Evolutionary conservation across 2,888 invertebrate species (phyloP).

Genomic region (Sesia bembeciformis): DNA sequence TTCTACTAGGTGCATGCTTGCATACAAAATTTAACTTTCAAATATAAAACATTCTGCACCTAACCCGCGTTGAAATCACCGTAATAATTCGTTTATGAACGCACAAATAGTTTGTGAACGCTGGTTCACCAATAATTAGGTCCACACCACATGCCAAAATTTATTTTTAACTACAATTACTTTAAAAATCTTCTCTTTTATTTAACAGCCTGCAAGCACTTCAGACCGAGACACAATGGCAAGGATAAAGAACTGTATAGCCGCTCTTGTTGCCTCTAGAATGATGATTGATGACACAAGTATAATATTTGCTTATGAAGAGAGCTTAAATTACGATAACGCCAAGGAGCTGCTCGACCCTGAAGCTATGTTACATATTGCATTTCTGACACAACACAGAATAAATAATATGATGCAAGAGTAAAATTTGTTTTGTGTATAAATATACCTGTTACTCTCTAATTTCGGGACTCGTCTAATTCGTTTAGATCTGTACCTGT

Average conservation of each 20-base stretch:
- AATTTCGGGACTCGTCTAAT: too few species aligned
- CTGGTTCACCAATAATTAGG: too few species aligned
- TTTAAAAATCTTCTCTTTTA: not conserved
- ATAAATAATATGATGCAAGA: conserved; percentile 62
- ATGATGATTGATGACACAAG: conserved; percentile 95
- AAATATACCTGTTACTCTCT: not conserved
- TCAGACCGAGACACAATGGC: conserved; percentile 90
- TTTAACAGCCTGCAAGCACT: conserved; percentile 77
- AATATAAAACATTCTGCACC: too few species aligned
- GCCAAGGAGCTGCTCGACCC: conserved; percentile 87
- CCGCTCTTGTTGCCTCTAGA: conserved; percentile 88
- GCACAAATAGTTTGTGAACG: too few species aligned
- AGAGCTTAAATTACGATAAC: conserved; percentile 84
- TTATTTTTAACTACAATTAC: too few species aligned
- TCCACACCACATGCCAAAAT: too few species aligned
- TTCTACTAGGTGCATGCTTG: too few species aligned
- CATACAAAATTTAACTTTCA: too few species aligned
- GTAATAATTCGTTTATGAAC: too few species aligned
- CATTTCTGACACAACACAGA: conserved; percentile 84
- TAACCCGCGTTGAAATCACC: too few species aligned
- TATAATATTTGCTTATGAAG: conserved; percentile 92
- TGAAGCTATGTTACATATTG: conserved; percentile 89
- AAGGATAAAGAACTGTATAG: conserved; percentile 90
- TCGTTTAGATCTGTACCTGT: too few species aligned
- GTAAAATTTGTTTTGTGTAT: conserved; percentile 20